These are phyloP conservation scores for Ostrea edulis DNA, from an alignment of 1,140 invertebrate genomes.

Conservation along the genomic window DNA sequence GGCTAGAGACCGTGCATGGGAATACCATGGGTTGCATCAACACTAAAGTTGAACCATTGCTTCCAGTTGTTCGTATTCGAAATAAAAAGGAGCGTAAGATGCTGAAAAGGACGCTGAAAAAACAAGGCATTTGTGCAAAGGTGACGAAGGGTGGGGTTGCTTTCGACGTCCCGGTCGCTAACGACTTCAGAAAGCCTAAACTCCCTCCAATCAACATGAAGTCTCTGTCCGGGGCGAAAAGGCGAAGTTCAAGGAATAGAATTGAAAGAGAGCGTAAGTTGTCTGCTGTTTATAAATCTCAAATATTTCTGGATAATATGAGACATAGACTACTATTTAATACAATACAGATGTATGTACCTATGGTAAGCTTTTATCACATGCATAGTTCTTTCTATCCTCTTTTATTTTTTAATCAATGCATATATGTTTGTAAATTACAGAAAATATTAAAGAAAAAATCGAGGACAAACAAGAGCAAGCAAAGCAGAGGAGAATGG, in stretches of 20 bases:
- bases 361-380: not conserved
- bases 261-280: not conserved
- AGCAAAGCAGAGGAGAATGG: not conserved
- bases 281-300: not conserved
- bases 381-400: no score
- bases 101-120: not conserved
- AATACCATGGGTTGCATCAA: slow-evolving; percentile 26
- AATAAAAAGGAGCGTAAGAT: not conserved
- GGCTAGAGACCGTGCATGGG: no score
- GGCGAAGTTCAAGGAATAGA: not conserved
- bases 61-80: not conserved
- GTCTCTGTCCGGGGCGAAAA: not conserved
- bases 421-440: not conserved
- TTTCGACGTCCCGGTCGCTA: not conserved
- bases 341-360: no score
- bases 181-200: not conserved
- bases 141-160: not conserved
- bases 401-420: not conserved
- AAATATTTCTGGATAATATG: not conserved
- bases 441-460: not conserved
- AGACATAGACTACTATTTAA: not conserved
- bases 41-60: not conserved
- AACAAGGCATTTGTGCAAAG: not conserved
- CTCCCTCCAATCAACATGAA: not conserved
- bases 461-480: not conserved